Evolutionary conservation across 2,888 invertebrate genomes (phyloP).

Genomic region (Quadriops clusia): DNA sequence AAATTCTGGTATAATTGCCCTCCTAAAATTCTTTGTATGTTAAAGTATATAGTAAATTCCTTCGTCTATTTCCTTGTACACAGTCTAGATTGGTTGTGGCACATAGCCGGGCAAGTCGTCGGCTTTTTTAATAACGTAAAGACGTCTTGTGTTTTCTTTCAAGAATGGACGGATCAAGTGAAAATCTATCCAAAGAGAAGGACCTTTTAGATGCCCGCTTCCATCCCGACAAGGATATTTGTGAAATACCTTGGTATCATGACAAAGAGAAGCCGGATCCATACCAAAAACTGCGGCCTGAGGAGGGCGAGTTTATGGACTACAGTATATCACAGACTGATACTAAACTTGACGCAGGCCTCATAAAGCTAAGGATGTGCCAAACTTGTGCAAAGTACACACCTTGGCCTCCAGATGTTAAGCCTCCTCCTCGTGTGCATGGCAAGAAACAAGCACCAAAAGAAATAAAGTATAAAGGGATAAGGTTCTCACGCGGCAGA

Average conservation of each 20-base stretch:
- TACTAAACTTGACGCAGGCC: slow-evolving; percentile 20
- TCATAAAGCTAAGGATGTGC: slow-evolving; percentile 22
- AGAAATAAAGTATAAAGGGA: not conserved
- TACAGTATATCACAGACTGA: slow-evolving; percentile 26
- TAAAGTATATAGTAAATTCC: no score
- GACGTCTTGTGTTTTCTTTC: no score
- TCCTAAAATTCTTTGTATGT: no score
- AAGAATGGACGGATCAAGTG: no score
- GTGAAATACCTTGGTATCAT: slow-evolving; percentile 20
- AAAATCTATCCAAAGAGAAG: no score
- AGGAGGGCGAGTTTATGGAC: slow-evolving; percentile 18
- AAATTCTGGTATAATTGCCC: no score
- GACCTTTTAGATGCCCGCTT: no score
- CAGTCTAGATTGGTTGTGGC: no score
- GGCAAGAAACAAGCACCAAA: slow-evolving; percentile 2
- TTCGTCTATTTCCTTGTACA: no score
- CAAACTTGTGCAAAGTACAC: slow-evolving; percentile 23
- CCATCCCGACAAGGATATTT: slow-evolving; percentile 13
- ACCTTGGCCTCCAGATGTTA: slow-evolving; percentile 18
- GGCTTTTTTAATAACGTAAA: no score
- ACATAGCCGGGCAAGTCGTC: no score
- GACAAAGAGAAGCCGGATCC: slow-evolving; percentile 14
- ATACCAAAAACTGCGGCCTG: slow-evolving; percentile 19
- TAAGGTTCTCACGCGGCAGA: no score
- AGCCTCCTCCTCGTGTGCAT: slow-evolving; percentile 5